These are phyloP conservation scores for Pseudomyrmex flavicornis DNA, from an alignment of 1,140 invertebrate genomes.

Conservation along the genomic window DNA sequence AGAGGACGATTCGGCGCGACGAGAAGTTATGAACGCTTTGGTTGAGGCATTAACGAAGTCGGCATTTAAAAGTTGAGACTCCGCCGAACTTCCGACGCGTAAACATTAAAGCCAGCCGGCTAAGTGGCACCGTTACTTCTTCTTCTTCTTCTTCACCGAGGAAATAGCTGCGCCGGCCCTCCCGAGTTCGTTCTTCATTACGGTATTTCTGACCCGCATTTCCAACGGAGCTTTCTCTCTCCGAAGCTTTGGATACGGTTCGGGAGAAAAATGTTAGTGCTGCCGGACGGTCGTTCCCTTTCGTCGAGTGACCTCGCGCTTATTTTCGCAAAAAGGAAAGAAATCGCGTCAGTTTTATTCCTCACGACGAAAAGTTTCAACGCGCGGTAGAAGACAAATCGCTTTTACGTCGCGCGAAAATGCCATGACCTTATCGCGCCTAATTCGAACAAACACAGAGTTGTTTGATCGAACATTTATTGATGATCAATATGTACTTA, in stretches of 20 bases:
- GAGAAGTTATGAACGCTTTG: constrained; percentile 69
- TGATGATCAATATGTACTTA: not conserved
- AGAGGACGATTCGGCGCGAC: constrained; percentile 19
- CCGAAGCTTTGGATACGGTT: constrained; percentile 17
- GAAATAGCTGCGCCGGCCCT: constrained; percentile 39
- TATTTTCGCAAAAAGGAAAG: constrained; percentile 36
- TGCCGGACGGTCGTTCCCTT: constrained; percentile 21
- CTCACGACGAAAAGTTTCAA: constrained; percentile 21
- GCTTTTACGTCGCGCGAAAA: constrained; percentile 29
- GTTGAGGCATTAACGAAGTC: constrained; percentile 73
- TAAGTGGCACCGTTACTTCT: constrained; percentile 72
- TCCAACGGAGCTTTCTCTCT: constrained; percentile 36
- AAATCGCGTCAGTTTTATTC: constrained; percentile 57
- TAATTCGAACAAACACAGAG: constrained; percentile 3
- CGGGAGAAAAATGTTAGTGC: constrained; percentile 54
- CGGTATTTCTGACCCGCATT: constrained; percentile 56
- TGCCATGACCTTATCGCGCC: not conserved
- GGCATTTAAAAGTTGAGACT: constrained; percentile 74
- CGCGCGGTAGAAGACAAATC: constrained; percentile 20
- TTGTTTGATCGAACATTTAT: not conserved
- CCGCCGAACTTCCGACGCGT: constrained; percentile 70
- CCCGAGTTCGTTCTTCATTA: constrained; percentile 66
- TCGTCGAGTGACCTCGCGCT: constrained; percentile 25
- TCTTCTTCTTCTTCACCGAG: constrained; percentile 31
- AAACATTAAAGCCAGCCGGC: constrained; percentile 74